Conservation (phyloP, 1,140 invertebrate species). For the Octopus bimaculoides region DNA sequence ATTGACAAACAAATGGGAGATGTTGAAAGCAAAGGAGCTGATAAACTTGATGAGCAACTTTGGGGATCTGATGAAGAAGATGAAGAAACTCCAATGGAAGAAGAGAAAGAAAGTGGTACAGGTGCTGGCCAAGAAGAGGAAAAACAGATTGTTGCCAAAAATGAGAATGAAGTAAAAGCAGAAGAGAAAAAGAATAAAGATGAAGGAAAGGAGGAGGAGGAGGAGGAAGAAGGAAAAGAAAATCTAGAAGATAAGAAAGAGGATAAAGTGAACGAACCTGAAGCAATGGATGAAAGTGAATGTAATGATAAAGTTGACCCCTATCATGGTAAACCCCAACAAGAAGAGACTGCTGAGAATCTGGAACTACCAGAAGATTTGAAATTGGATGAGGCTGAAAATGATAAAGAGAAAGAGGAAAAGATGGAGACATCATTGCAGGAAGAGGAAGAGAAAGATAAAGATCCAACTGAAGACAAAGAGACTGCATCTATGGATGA, state of each 20-base stretch:
- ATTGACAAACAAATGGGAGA: slow-evolving; percentile 95
- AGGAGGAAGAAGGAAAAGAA: slow-evolving; percentile 48
- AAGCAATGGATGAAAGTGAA: slow-evolving; percentile 67
- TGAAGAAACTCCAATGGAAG: slow-evolving; percentile 60
- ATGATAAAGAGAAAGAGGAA: slow-evolving; percentile 32
- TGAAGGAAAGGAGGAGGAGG: slow-evolving; percentile 48
- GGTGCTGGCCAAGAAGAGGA: slow-evolving; percentile 47
- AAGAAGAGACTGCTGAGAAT: slow-evolving; percentile 65
- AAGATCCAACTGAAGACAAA: slow-evolving; percentile 37
- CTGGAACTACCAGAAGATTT: slow-evolving; percentile 85
- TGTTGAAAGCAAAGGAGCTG: slow-evolving; percentile 72
- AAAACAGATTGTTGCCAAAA: slow-evolving; percentile 55
- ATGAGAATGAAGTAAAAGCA: slow-evolving; percentile 62
- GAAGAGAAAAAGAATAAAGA: slow-evolving; percentile 66
- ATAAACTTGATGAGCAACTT: slow-evolving; percentile 74
- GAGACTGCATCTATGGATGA: slow-evolving; percentile 39
- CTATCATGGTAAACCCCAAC: slow-evolving; percentile 67
- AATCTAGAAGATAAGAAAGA: slow-evolving; percentile 54
- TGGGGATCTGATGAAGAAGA: slow-evolving; percentile 76
- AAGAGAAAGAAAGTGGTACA: slow-evolving; percentile 49
- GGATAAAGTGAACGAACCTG: slow-evolving; percentile 56
- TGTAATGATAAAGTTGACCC: slow-evolving; percentile 70
- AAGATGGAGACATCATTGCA: slow-evolving; percentile 15
- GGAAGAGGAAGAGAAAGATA: slow-evolving; percentile 16
- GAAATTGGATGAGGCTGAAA: slow-evolving; percentile 75